A percentile compares a stretch with the other conserved stretches of the same genome.
Evolutionary conservation across 2,797 vertebrate genomes (phyloP).

Genomic region (Catostomus latipinnis): DNA sequence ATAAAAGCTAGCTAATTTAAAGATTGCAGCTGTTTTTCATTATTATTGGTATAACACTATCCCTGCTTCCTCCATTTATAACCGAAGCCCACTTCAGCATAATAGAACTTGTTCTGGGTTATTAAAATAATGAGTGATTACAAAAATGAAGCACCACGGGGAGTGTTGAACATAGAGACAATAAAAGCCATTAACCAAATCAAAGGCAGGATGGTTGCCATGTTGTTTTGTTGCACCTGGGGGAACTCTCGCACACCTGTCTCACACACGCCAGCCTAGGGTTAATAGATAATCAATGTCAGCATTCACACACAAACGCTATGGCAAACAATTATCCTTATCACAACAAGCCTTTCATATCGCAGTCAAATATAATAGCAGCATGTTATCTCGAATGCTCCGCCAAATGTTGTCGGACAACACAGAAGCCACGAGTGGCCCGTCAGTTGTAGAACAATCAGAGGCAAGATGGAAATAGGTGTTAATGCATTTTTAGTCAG

Average conservation of each 20-base stretch:
- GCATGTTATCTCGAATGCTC: constrained; percentile 5
- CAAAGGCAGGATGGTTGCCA: constrained; percentile 49
- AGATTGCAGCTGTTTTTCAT: constrained; percentile 41
- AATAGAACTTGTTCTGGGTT: constrained; percentile 58
- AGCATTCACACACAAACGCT: constrained; percentile 59
- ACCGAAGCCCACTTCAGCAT: constrained; percentile 45
- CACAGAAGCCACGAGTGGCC: constrained; percentile 34
- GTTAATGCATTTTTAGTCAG: constrained; percentile 49
- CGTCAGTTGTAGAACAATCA: constrained; percentile 36
- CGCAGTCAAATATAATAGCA: constrained; percentile 28
- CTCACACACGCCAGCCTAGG: constrained; percentile 55
- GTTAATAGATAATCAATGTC: constrained; percentile 65
- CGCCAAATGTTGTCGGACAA: constrained; percentile 38
- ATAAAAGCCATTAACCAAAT: constrained; percentile 51
- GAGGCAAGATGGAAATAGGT: constrained; percentile 43
- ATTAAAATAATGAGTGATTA: constrained; percentile 57
- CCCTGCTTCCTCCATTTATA: constrained; percentile 15
- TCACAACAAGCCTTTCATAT: constrained; percentile 61
- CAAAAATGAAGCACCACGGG: constrained; percentile 49
- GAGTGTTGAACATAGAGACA: constrained; percentile 48
- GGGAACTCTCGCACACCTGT: constrained; percentile 52
- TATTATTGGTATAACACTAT: constrained; percentile 36
- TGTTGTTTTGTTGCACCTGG: constrained; percentile 47
- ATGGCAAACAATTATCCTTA: constrained; percentile 69
- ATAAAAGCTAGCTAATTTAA: constrained; percentile 37